Evolutionary conservation across 2,113 vertebrate species (phyloP).

Genomic region (Pangasianodon gigas): DNA sequence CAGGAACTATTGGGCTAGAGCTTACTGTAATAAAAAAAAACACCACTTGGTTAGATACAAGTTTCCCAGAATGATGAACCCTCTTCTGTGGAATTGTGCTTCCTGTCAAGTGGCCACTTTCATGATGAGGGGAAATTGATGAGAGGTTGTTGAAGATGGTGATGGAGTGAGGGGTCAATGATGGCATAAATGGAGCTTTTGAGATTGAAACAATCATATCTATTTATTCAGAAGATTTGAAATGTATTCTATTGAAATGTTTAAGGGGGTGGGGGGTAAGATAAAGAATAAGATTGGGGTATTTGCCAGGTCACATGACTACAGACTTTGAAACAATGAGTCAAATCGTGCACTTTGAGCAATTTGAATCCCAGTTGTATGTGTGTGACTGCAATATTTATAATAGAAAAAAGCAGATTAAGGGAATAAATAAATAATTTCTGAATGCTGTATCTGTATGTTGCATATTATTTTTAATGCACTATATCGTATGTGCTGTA

Average conservation of each 20-base stretch:
- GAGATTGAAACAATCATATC: neutral
- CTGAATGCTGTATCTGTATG: neutral
- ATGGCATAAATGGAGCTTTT: neutral
- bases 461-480: neutral
- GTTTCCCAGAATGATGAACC: neutral
- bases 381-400: neutral
- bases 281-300: neutral
- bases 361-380: neutral
- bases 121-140: neutral
- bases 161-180: neutral
- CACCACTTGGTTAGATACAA: neutral
- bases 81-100: neutral
- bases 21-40: neutral
- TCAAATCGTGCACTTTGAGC: neutral
- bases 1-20: neutral
- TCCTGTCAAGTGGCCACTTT: neutral
- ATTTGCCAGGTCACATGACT: constrained; percentile 3
- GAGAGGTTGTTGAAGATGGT: neutral
- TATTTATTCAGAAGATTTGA: neutral
- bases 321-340: neutral
- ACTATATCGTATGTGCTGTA: neutral
- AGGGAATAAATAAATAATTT: neutral
- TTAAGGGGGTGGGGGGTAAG: neutral
- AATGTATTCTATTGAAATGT: neutral
- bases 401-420: neutral